A percentile compares a stretch with the other conserved stretches of the same genome.
phyloP scores from a whole-genome alignment of 2,113 vertebrate genomes.

The Eulemur macaco region DNA sequence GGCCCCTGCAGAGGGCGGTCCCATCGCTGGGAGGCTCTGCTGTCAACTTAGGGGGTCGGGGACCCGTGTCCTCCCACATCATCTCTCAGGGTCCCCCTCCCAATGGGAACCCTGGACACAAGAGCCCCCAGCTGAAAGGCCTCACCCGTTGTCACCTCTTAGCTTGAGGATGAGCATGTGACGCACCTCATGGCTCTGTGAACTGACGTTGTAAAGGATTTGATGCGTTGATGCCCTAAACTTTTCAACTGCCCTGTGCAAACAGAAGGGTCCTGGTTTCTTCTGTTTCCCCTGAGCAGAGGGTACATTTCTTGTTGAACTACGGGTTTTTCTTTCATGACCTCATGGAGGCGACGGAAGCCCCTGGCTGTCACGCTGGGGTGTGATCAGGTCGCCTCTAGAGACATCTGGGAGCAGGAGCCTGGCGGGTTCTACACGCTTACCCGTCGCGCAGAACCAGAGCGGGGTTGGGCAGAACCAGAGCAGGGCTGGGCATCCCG shows the following conservation, averaged over 20 bases:
- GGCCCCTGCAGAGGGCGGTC: background rate
- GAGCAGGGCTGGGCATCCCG: background rate
- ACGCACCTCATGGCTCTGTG: rapidly evolving
- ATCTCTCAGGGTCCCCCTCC: rapidly evolving
- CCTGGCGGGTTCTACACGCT: too few relatives aligned
- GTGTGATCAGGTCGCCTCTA: rapidly evolving
- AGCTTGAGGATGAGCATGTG: background rate
- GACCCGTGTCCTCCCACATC: rapidly evolving
- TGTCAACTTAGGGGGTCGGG: too few relatives aligned
- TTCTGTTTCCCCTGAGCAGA: background rate
- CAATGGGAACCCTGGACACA: rapidly evolving
- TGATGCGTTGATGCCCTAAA: rapidly evolving
- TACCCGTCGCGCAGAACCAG: too few relatives aligned
- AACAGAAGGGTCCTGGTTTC: background rate
- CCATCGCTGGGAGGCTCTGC: rapidly evolving
- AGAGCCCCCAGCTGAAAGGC: too few relatives aligned
- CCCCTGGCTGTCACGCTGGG: rapidly evolving
- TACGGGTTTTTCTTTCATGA: background rate
- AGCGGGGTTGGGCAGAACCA: background rate
- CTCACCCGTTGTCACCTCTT: rapidly evolving
- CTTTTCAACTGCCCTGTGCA: rapidly evolving
- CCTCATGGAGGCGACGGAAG: rapidly evolving
- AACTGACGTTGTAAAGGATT: background rate
- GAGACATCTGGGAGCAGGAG: rapidly evolving
- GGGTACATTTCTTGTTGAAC: background rate